Evolutionary conservation across 2,797 vertebrate genomes (phyloP), one percentile per base, ranked within the genome.

Genomic region (Australoheros facetus): DNA sequence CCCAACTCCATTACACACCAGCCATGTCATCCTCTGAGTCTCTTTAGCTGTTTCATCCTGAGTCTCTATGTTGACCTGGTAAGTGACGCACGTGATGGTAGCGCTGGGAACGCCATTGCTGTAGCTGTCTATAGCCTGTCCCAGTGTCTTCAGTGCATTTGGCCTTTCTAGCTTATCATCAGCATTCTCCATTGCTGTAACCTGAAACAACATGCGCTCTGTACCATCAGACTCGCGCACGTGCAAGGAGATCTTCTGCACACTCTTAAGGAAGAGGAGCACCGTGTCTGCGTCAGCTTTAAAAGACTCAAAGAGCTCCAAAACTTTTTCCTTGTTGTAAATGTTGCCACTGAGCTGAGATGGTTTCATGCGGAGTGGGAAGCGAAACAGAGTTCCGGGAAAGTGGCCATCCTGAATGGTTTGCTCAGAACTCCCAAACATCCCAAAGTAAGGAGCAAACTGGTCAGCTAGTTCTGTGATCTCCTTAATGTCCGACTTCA

Each of bases 231-330:
- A 95, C 84, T 99, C 97, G 1, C 98, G 95, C 75, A 98, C 87
- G 2, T 98, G 96, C 85, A 99, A 86, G 4, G 98, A 99, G 56
- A 99, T 96, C 75, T 96, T 96, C 89, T 98, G 96, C 73, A 99
- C 97, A 1, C 96, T 98, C 88, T 98, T 99, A 59, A 99, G 94
- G 80, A 99, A 99, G 28, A 99, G 96, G 59, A 99, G 93, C 3
- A 99, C 97, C 0, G 98, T 99, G 93, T 99, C 98, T 0, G 98
- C 98, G 21, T 99, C 98, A 0, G 97, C 97, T 92, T 97, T 97
- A 84, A 99, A 99, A 28, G 98, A 99, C 53, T 99, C 97, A 88
- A 98, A 99, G 34, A 99, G 93, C 91, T 99, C 98, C 77, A 99
- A 94, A 75, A 99, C 94, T 78, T 99, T 99, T 90, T 97, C 97